Evolutionary conservation across 2,888 invertebrate genomes (phyloP), one percentile per base, ranked within the genome.

Genomic region (Carterocephalus palaemon): DNA sequence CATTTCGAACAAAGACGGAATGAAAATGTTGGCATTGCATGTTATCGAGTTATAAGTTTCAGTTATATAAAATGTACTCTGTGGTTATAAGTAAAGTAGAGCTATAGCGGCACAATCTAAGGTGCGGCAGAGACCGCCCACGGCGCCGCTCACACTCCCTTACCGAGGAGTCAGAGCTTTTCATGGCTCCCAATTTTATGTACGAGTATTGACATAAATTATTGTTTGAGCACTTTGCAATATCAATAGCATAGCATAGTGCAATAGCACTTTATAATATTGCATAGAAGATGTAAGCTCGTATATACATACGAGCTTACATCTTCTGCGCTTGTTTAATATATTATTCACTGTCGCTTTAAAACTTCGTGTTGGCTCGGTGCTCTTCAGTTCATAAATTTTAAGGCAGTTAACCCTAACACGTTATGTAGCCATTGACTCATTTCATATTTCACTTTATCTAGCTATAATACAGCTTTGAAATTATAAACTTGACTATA

Each of bases 131-230:
- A 58, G 61, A 57, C 56, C 67, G 56, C 68, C 68, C 59, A 67
- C 67, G 56, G 60, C 51, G 50, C 52, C 54, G 50, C 52, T 53
- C 52, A 47, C 53, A 32, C 8, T 9, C 31, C 10, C 42, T 28
- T 39, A 13, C 32, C 28, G 5, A 37, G 32, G 17, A 34, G 20
- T 31, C 20, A 40, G 13, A 49, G 53, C 59, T 57, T 66, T 62
- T 63, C 64, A 62, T 62, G 64, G 63, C 57, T 64, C 58, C n/a
- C 36, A 52, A 54, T 60, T 59, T 60, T 60, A 62, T 54, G 43
- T 54, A n/a, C n/a, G n/a, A n/a, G n/a, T n/a, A 50, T 49, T 54
- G 59, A 57, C 53, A 57, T 55, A 54, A 24, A 41, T 33, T 41
- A 32, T 41, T 41, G 32, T 23, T 22, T 33, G 23, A 9, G 7